Evolutionary conservation across 2,888 invertebrate genomes (phyloP), one percentile per base, ranked within the genome.

Genomic region (Ommatoiulus sabulosus): DNA sequence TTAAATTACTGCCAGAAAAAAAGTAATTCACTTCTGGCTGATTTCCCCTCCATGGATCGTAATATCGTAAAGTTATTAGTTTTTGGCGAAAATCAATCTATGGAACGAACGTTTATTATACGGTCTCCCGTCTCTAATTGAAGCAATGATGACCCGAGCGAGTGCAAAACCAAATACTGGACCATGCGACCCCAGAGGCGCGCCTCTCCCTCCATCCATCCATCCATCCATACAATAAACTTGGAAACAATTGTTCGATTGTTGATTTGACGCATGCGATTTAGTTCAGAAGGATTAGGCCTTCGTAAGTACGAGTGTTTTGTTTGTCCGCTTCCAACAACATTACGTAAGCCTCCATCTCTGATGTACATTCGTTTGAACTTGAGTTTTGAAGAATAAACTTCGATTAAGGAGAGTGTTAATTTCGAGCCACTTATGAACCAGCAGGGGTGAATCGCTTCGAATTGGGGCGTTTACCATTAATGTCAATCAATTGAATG

Each of bases 391-490:
- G 35, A 80, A 10, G 80, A 80, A 80, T 35, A 12, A 24, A 35
- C 80, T 80, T 24, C 24, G 35, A 24, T 12, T 24, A 15, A 80
- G 80, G 10, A 35, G 35, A 80, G 80, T 80, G 80, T 80, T 80
- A 80, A 80, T 80, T 80, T 80, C 80, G 12, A 80, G 80, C 35
- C 80, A 80, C 80, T 80, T 80, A 80, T 10, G 80, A 80, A 35
- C 2, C 80, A 80, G 80, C 80, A 80, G 80, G 80, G 80, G 80
- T 80, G 80, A 80, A 80, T 80, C 80, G 80, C 12, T 80, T 80
- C 80, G 80, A 80, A 24, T 80, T 35, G 80, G 80, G 80, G 80
- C 80, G 80, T 80, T 80, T 24, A 35, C 80, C 80, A 80, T 80
- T 80, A 80, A 80, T 80, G 80, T 80, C 80, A 80, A 35, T 80